Conservation (phyloP, 2,888 invertebrate species). For the Eretmocerus hayati region DNA sequence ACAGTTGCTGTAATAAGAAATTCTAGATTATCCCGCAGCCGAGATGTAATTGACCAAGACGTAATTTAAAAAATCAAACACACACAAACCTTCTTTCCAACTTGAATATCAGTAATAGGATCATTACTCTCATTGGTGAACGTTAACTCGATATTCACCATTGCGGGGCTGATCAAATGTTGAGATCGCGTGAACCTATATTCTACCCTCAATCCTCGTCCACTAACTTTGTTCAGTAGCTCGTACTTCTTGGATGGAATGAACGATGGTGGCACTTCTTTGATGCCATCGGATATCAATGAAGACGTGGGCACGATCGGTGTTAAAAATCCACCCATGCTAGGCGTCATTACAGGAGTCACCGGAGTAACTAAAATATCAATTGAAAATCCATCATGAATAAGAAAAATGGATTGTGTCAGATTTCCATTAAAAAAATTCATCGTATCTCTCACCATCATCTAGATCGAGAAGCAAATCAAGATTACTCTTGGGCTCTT, state of each 20-base stretch:
- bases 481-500: slow-evolving; percentile 61
- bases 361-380: slow-evolving; percentile 52
- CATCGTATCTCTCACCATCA: slow-evolving; percentile 51
- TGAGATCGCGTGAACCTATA: slow-evolving; percentile 72
- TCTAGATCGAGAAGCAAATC: slow-evolving; percentile 80
- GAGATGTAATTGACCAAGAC: too few species aligned
- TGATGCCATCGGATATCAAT: slow-evolving; percentile 35
- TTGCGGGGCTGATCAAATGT: slow-evolving; percentile 71
- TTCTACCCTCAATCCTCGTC: slow-evolving; percentile 59
- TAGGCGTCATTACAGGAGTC: slow-evolving; percentile 75
- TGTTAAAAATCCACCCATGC: slow-evolving; percentile 69
- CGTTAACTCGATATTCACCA: slow-evolving; percentile 74
- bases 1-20: slow-evolving; percentile 52
- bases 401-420: slow-evolving; percentile 1
- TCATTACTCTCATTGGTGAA: slow-evolving; percentile 66
- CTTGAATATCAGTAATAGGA: slow-evolving; percentile 61
- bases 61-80: slow-evolving; percentile 3
- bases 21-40: too few species aligned
- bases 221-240: slow-evolving; percentile 65
- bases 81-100: slow-evolving; percentile 62
- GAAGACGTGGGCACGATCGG: slow-evolving; percentile 48
- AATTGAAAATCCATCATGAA: neutral
- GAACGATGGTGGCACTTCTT: slow-evolving; percentile 53
- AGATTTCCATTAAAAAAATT: slow-evolving; percentile 1
- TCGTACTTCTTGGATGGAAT: slow-evolving; percentile 56